Base-by-base conservation (phyloP, 2,113 vertebrate species). In the Ochotona curzoniae region DNA sequence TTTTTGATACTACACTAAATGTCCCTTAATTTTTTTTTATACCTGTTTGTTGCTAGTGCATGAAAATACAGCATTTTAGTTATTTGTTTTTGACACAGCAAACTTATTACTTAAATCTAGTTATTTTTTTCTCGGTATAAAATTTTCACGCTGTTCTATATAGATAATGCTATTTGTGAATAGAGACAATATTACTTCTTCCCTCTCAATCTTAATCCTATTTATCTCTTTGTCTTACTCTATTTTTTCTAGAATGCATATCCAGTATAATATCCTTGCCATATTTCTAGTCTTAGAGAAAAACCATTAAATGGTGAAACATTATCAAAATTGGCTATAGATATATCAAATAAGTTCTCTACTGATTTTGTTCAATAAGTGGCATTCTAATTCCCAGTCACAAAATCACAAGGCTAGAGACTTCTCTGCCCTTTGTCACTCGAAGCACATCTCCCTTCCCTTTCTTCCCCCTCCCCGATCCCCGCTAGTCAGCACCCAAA, bases 81-180 rank as follows among this genome's bases (percentile, higher is more conserved):
- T 82, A 75, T 12, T 69, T 87, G 20, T 44, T 78, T 83, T 88
- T 91, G 28, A 92, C 15, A 89, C 26, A 83, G 28, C 70, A 91
- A 78, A 51, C 81, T 66, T 13, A 87, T 71, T 60, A 10, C n/a
- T 57, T 83, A 32, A 67, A 49, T 81, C 23, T 60, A 84, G 2
- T 47, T 12, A 21, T 74, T 54, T 74, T 0, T 69, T 88, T 85
- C 0, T 47, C 57, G 95, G 8, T 38, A 89, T 57, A 83, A 12
- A n/a, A 20, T 44, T 20, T 8, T 49, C 71, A 30, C 8, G 1
- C 15, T 82, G 91, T 86, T 47, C 49, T 23, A 71, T 57, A n/a
- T n/a, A 69, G 9, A 32, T 44, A 64, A 30, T 44, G 38, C 9
- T 30, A 70, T 71, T 14, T 47, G 54, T 87, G 12, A 89, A 79